Conservation (phyloP, 2,888 invertebrate genomes). For the Listrodromus nycthemerus region DNA sequence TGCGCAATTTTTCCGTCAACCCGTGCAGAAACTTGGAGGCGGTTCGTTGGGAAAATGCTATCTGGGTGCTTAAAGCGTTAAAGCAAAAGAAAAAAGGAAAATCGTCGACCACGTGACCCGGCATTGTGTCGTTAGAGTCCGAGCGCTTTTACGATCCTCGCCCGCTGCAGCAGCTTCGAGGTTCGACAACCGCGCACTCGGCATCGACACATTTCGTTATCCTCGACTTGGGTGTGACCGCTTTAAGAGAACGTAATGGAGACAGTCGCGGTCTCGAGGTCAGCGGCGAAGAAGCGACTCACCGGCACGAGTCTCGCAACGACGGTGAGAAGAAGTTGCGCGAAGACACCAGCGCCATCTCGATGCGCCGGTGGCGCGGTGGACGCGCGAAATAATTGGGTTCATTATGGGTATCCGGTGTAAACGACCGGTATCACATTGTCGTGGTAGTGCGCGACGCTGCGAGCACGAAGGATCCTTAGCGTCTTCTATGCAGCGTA, state of each 20-base stretch:
- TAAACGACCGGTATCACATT: constrained; percentile 32
- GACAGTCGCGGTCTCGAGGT: constrained; percentile 19
- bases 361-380: constrained; percentile 3
- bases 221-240: constrained; percentile 36
- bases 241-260: neutral
- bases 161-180: constrained; percentile 13
- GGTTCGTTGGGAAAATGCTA: too few relatives aligned
- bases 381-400: constrained; percentile 28
- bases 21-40: too few relatives aligned
- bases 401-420: constrained; percentile 48
- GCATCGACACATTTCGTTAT: constrained; percentile 2
- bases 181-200: constrained; percentile 8
- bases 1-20: too few relatives aligned
- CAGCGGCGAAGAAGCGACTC: constrained; percentile 16
- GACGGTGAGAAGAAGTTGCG: neutral
- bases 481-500: constrained; percentile 1
- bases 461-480: neutral
- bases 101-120: too few relatives aligned
- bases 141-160: neutral
- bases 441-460: constrained; percentile 1
- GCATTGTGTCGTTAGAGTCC: neutral
- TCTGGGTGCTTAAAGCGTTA: too few relatives aligned
- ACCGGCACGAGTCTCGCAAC: neutral
- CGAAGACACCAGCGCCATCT: constrained; percentile 4
- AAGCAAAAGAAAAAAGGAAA: too few relatives aligned